Base-by-base conservation (phyloP, 2,797 vertebrate species). In the Agapornis canus region DNA sequence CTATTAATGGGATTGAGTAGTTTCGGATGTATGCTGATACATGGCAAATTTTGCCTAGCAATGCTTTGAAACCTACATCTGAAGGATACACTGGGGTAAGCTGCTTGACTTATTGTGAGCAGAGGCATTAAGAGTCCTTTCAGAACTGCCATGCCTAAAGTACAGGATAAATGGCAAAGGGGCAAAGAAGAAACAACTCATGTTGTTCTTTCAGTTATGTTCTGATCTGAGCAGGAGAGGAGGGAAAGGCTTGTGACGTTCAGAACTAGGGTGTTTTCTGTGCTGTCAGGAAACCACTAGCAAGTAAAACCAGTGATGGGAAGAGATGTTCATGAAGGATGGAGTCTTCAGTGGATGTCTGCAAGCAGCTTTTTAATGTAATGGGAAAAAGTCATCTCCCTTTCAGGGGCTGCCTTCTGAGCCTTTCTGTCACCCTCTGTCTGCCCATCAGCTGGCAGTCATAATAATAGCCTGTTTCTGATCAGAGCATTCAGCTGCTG, bases 401-500 rank as follows among this genome's bases (percentile, higher is more conserved):
- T 80, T 91, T 86, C 63, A 82, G 72, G 76, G 89, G 13, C 57
- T 86, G 86, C 68, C 19, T 78, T 83, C 65, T 85, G 69, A 85
- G 89, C 48, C 82, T 69, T 81, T 61, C 76, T 11, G 9, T 75
- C 95, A n/a, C 66, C 65, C 57, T 65, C 21, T 60, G 69, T 27
- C 69, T 94, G 80, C 66, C 49, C 16, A 9, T 78, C 84, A 86
- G 84, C 78, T 92, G 87, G 59, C 90, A 94, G 37, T 20, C 29
- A 18, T 40, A 85, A 92, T 47, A 92, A 54, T 42, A 86, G 86
- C 65, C 82, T 82, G 45, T 40, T 72, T 81, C 92, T 95, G 70
- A 91, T 85, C 82, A 56, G 76, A 88, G 91, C 54, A 61, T 91
- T 95, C 79, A 93, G 82, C 82, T 92, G 76, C 85, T 92, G 95